Conservation (phyloP, 2,888 invertebrate genomes). For the Drosophila basisetae region DNA sequence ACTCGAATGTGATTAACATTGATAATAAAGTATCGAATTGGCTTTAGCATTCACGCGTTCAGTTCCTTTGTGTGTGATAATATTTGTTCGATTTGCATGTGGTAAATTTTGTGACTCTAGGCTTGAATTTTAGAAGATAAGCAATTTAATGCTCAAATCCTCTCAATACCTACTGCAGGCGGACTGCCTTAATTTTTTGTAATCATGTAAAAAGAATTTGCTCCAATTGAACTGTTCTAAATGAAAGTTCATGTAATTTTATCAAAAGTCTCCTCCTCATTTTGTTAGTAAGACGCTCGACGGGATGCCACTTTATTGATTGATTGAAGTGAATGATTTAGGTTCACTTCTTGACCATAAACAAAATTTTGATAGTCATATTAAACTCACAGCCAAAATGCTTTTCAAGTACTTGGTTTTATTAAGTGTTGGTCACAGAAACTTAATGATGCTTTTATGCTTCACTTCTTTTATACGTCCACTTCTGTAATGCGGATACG, state of each 20-base stretch:
- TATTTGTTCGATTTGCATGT: background rate
- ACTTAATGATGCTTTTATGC: background rate
- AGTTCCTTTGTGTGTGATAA: constrained; percentile 1
- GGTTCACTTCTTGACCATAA: background rate
- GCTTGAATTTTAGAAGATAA: background rate
- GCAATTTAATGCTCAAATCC: background rate
- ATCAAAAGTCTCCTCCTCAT: too few relatives aligned
- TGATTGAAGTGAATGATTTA: background rate
- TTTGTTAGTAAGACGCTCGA: too few relatives aligned
- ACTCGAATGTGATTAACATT: background rate
- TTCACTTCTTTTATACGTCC: background rate
- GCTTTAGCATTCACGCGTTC: background rate
- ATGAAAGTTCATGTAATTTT: too few relatives aligned
- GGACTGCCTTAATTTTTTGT: background rate
- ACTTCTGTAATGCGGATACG: background rate
- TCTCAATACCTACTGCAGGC: background rate
- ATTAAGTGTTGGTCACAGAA: background rate
- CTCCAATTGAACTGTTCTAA: too few relatives aligned
- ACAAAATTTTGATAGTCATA: background rate
- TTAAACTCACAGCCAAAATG: background rate
- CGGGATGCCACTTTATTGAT: too few relatives aligned
- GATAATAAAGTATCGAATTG: background rate
- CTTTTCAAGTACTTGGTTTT: background rate
- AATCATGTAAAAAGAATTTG: background rate
- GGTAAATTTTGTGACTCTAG: background rate